These are phyloP conservation scores for Staurois parvus DNA, from an alignment of 2,797 vertebrate genomes.

Conservation along the genomic window DNA sequence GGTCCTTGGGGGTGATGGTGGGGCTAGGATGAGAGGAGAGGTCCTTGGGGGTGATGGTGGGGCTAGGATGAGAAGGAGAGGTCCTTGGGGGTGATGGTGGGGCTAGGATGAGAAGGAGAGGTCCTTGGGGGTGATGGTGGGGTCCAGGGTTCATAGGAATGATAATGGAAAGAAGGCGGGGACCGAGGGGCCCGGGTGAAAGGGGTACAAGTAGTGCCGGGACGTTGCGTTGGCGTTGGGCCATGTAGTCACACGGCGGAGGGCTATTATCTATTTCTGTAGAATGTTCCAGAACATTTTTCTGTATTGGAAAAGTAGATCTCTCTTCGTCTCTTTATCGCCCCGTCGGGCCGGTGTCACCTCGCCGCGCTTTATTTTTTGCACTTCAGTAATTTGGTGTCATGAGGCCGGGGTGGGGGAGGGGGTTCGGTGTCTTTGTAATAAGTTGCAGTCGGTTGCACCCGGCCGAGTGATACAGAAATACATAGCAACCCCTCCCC, in stretches of 20 bases:
- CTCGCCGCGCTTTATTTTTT: neutral
- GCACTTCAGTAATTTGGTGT: neutral
- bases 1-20: too few species aligned
- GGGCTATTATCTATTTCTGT: neutral
- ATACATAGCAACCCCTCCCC: slow-evolving; percentile 19
- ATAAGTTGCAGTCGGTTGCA: slow-evolving; percentile 18
- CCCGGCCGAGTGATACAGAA: neutral
- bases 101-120: neutral
- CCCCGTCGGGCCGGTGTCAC: too few species aligned
- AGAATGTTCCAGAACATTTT: neutral
- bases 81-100: neutral
- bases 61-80: too few species aligned
- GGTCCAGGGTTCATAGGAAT: too few species aligned
- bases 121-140: neutral
- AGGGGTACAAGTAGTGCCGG: too few species aligned
- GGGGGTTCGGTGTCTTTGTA: slow-evolving; percentile 17
- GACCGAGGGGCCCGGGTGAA: neutral
- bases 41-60: too few species aligned
- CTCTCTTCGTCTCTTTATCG: neutral
- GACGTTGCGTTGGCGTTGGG: neutral
- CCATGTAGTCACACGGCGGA: neutral
- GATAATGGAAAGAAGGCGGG: neutral
- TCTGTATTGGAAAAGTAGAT: neutral
- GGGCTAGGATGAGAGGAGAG: too few species aligned
- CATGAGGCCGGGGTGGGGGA: too few species aligned